Percentiles rank a stretch among this genome's conserved stretches.
Conservation (phyloP, 2,113 vertebrate species). For the Callionymus lyra region DNA sequence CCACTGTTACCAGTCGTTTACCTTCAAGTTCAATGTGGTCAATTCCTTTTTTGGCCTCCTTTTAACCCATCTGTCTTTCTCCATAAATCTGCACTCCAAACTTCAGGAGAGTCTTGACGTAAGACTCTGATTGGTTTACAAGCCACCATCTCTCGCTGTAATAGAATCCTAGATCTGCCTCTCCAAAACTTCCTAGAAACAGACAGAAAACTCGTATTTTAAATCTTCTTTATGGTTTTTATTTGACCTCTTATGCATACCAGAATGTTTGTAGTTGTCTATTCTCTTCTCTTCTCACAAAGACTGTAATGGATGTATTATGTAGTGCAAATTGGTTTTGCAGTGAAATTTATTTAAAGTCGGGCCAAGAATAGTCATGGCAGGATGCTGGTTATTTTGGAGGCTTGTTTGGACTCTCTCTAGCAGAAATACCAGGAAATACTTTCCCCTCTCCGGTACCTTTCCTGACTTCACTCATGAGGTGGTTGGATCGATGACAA, state of each 20-base stretch:
- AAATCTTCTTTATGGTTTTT: conserved; percentile 8
- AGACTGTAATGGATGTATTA: conserved; percentile 18
- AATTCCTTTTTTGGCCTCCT: background rate
- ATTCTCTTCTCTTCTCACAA: conserved; percentile 15
- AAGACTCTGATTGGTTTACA: conserved; percentile 49
- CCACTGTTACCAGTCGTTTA: conserved; percentile 14
- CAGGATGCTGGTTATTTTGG: conserved; percentile 40
- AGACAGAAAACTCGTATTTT: conserved; percentile 35
- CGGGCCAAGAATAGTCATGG: conserved; percentile 43
- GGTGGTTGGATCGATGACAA: conserved; percentile 15
- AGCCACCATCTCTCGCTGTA: conserved; percentile 34
- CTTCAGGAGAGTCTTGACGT: conserved; percentile 47
- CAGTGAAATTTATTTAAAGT: conserved; percentile 32
- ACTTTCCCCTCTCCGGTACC: conserved; percentile 9
- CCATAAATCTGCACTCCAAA: conserved; percentile 49
- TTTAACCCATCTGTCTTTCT: conserved; percentile 5
- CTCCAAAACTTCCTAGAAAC: conserved; percentile 41
- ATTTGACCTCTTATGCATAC: conserved; percentile 5
- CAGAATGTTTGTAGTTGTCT: conserved; percentile 19
- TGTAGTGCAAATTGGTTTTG: conserved; percentile 27
- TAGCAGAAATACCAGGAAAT: conserved; percentile 15
- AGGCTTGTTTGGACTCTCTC: too few relatives aligned
- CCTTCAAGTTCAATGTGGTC: background rate
- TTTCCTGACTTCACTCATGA: conserved; percentile 11
- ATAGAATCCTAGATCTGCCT: conserved; percentile 32